Base-by-base conservation (phyloP, 1,140 invertebrate species). In the Microplitis demolitor region DNA sequence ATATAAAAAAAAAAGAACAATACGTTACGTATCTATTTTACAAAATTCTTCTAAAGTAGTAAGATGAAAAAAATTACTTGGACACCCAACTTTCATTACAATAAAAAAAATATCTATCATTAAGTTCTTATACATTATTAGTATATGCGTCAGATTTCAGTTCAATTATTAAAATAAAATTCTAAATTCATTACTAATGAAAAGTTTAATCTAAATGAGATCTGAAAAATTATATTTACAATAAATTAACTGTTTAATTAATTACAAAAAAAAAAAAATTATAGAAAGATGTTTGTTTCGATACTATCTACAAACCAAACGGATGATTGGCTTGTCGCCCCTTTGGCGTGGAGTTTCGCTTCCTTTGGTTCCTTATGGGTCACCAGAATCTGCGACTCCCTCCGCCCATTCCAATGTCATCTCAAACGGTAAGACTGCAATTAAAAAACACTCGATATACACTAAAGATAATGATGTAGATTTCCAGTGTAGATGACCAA, bases 381-480 rank as follows among this genome's bases (percentile, higher is more conserved):
- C 62, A 66, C 63, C 63, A 24, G 54, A 66, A 51, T 69, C 68
- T 63, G 58, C 66, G 45, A 35, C 60, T 45, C 74, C 66, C 71
- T 56, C 67, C 51, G 71, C 37, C 54, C 71, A 69, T 69, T 72
- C 80, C 75, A 76, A 78, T 81, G 78, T 78, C 84, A 85, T 83
- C 80, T 83, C 84, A 85, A 85, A 84, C 78, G 79, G 79, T 74
- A 79, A 82, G 83, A 87, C 85, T 87, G 85, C 75, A 87, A 86
- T 73, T 83, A 86, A 87, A 87, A 86, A 85, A 85, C 77, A 84
- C 79, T 74, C 77, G 72, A 82, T 85, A 81, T 81, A 85, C 80
- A 80, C 76, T 75, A 54, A 75, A 56, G 71, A 69, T 76, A 79
- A 58, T 70, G 71, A 76, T 56, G 64, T 39, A 14, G 64, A 63